Evolutionary conservation across 2,888 invertebrate species (phyloP), one percentile per base, ranked within the genome.

Genomic region (Erebia palarica): DNA sequence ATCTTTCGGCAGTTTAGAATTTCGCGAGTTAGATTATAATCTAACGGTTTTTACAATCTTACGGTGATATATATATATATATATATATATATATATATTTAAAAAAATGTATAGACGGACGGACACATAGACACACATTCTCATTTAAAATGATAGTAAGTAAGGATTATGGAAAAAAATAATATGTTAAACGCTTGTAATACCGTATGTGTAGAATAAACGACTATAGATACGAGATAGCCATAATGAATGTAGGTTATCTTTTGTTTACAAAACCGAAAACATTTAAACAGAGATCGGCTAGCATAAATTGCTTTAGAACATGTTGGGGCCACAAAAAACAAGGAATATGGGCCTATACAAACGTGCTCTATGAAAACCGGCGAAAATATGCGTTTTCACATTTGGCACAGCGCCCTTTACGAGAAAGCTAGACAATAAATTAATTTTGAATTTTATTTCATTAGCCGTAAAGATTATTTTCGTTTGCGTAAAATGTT

Each of bases 321-420:
- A 73, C 72, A 68, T 73, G 71, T 74, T 69, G 69, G 68, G 71
- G 69, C 70, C 65, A 72, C 69, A 74, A 74, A 77, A 77, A 79
- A 71, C 59, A 53, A 55, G 65, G 55, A 51, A 60, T 77, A 74
- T 76, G 71, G 79, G 75, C 73, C 83, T 81, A 84, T 86, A 84
- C 81, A 83, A 81, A 82, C 80, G 78, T 82, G 83, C 73, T 49
- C 71, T 70, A 71, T 70, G 75, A 85, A 87, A 86, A 83, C 81
- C 81, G 80, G 84, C 82, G 79, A 85, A 87, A 89, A 86, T 82
- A 82, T 82, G 83, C 85, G 80, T 84, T 81, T 79, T 80, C 82
- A 81, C 83, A 78, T 78, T 88, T 90, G 89, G 89, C 79, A 76
- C 69, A 71, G 68, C 66, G 78, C 79, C 80, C 76, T 27, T 47